Evolutionary conservation across 2,113 vertebrate species (phyloP).

Genomic region (Seriola aureovittata): DNA sequence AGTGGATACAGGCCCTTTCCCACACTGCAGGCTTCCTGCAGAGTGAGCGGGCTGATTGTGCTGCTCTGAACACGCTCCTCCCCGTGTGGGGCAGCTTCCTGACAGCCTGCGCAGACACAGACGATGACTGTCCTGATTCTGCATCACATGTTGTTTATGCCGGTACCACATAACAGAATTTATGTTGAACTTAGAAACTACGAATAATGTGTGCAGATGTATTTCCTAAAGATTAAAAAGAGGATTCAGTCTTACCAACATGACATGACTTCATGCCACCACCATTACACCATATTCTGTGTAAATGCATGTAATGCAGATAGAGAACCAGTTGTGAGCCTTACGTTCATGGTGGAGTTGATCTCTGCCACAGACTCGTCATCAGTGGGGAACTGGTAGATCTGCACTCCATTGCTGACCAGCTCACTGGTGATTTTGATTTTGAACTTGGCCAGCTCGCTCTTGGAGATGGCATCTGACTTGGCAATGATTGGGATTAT

Average conservation of each 20-base stretch:
- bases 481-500: conserved; percentile 98
- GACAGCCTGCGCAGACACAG: conserved; percentile 55
- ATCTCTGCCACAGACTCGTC: conserved; percentile 97
- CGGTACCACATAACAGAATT: neutral
- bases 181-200: neutral
- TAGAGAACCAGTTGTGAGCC: conserved; percentile 41
- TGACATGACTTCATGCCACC: neutral
- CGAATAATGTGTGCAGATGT: neutral
- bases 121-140: conserved; percentile 28
- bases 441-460: conserved; percentile 98
- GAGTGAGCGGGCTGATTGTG: conserved; percentile 42
- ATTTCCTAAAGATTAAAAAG: neutral
- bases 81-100: conserved; percentile 49
- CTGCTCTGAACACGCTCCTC: conserved; percentile 39
- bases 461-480: conserved; percentile 98
- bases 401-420: conserved; percentile 98
- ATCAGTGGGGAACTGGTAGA: conserved; percentile 98
- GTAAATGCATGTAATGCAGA: neutral
- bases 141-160: conserved; percentile 20
- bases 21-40: conserved; percentile 73
- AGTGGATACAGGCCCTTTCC: conserved; percentile 57
- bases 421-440: conserved; percentile 99
- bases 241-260: neutral
- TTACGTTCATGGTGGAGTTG: conserved; percentile 99
- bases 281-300: neutral